Percentiles rank a stretch among this genome's conserved stretches.
Conservation (phyloP, 2,113 vertebrate species). For the Porphyrio hochstetteri region DNA sequence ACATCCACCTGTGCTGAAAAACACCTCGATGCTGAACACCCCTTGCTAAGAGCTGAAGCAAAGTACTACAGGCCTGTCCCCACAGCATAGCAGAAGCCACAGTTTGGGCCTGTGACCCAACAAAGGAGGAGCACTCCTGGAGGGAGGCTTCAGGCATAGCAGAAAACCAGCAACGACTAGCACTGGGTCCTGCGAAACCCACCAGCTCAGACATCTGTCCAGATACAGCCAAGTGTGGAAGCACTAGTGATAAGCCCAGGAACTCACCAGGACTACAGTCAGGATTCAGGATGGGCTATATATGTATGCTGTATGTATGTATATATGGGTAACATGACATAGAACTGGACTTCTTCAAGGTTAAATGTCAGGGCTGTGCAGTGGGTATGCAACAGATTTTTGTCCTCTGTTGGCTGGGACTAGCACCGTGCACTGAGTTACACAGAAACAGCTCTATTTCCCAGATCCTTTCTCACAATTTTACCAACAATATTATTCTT, state of each 20-base stretch:
- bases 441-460: background rate
- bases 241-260: background rate
- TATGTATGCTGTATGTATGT: background rate
- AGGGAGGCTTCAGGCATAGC: rapidly evolving
- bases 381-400: background rate
- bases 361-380: background rate
- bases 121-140: rapidly evolving
- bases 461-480: background rate
- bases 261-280: background rate
- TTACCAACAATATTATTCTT: background rate
- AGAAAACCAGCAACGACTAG: background rate
- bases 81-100: background rate
- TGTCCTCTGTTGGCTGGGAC: background rate
- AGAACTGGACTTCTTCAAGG: background rate
- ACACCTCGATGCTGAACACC: background rate
- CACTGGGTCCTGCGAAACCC: background rate
- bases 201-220: background rate
- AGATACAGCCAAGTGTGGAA: background rate
- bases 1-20: background rate
- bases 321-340: background rate
- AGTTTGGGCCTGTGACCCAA: rapidly evolving
- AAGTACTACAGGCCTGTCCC: background rate
- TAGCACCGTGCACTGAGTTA: background rate
- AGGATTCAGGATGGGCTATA: background rate
- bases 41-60: background rate